phyloP scores from a whole-genome alignment of 2,888 invertebrate genomes.

The Clusia tigrina region DNA sequence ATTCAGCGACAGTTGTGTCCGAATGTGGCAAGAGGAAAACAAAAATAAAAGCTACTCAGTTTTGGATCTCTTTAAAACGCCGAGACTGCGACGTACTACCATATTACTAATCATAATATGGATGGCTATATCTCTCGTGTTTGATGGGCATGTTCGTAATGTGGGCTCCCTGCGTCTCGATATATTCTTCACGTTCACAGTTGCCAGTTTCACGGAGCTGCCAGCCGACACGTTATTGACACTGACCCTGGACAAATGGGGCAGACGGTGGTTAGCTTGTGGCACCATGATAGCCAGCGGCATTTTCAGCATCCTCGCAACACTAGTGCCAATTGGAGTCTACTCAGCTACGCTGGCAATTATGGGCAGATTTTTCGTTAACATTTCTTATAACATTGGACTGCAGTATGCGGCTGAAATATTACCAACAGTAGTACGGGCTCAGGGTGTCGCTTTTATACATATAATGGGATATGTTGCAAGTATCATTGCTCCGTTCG shows the following conservation, averaged over 20 bases:
- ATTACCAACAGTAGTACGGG: slow-evolving; percentile 85
- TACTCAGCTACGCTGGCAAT: slow-evolving; percentile 82
- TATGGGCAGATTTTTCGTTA: slow-evolving; percentile 83
- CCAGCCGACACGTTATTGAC: slow-evolving; percentile 86
- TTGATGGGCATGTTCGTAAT: slow-evolving; percentile 88
- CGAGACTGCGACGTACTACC: slow-evolving; percentile 78
- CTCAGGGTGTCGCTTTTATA: slow-evolving; percentile 85
- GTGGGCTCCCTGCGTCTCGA: slow-evolving; percentile 84
- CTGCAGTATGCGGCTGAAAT: slow-evolving; percentile 89
- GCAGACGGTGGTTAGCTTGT: slow-evolving; percentile 84
- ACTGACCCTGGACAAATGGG: slow-evolving; percentile 74
- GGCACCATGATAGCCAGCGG: slow-evolving; percentile 84
- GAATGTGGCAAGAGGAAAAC: slow-evolving; percentile 75
- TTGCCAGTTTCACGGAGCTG: slow-evolving; percentile 83
- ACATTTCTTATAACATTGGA: slow-evolving; percentile 89
- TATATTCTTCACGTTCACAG: slow-evolving; percentile 85
- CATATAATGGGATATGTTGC: slow-evolving; percentile 90
- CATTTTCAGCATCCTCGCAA: slow-evolving; percentile 80
- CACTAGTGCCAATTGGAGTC: slow-evolving; percentile 76
- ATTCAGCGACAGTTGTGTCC: slow-evolving; percentile 73
- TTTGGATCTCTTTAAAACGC: slow-evolving; percentile 81
- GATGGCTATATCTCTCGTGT: slow-evolving; percentile 89
- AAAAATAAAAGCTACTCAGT: slow-evolving; percentile 78
- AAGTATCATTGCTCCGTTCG: slow-evolving; percentile 83
- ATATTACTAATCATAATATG: slow-evolving; percentile 82